Evolutionary conservation across 2,888 invertebrate species (phyloP).

Genomic region (Adelphocoris suturalis): DNA sequence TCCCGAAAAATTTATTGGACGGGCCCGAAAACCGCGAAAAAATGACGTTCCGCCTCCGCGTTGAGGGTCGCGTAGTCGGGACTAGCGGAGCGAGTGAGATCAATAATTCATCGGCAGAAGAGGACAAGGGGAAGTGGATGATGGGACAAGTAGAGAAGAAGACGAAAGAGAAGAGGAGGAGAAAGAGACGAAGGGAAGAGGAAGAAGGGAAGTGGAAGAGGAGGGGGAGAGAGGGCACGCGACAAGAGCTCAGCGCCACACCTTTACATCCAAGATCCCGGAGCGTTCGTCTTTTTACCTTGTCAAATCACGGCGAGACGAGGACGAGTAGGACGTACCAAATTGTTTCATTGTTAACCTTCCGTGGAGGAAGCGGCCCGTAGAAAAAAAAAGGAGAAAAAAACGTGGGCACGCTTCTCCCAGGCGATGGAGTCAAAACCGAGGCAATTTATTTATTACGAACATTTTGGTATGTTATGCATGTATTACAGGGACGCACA

Average conservation of each 20-base stretch:
- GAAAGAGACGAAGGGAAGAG: too few relatives aligned
- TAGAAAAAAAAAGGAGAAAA: too few relatives aligned
- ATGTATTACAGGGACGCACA: too few relatives aligned
- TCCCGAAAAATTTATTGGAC: too few relatives aligned
- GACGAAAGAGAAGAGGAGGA: too few relatives aligned
- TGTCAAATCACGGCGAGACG: conserved; percentile 52
- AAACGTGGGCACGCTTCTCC: conserved; percentile 1
- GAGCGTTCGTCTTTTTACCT: conserved; percentile 51
- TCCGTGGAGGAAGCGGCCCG: conserved; percentile 4
- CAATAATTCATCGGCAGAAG: conserved; percentile 60
- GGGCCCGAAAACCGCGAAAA: background rate
- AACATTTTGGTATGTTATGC: too few relatives aligned
- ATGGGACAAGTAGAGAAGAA: too few relatives aligned
- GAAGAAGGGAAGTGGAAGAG: background rate
- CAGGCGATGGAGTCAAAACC: background rate
- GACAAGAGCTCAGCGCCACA: conserved; percentile 60
- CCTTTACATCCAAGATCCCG: conserved; percentile 47
- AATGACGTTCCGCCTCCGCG: conserved; percentile 2
- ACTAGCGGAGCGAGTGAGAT: conserved; percentile 35
- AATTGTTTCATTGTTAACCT: conserved; percentile 64
- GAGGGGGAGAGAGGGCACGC: conserved; percentile 51
- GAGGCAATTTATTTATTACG: background rate
- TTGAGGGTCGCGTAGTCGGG: background rate
- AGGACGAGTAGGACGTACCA: conserved; percentile 57
- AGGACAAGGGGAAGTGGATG: background rate